A percentile compares a stretch with the other conserved stretches of the same genome.
Evolutionary conservation across 2,888 invertebrate genomes (phyloP).

Genomic region (Drosophila putrida): DNA sequence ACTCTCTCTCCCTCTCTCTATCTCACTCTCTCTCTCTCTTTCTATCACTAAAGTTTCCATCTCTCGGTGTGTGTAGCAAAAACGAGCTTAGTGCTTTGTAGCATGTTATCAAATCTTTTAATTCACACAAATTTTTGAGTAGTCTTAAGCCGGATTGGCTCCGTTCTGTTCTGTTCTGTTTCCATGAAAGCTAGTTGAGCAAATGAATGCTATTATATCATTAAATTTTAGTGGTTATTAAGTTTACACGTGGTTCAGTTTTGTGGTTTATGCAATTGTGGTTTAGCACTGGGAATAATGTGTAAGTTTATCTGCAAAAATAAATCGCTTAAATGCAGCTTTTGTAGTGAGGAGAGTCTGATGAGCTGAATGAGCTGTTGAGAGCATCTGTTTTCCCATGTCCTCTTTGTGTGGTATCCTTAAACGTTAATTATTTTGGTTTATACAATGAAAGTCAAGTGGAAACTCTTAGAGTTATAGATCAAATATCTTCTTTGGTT

Average conservation of each 20-base stretch:
- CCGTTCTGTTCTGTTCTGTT: neutral
- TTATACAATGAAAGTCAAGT: too few species aligned
- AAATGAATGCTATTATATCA: slow-evolving; percentile 46
- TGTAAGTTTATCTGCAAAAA: neutral
- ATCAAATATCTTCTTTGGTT: too few species aligned
- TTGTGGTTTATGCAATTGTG: slow-evolving; percentile 41
- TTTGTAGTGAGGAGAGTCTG: neutral
- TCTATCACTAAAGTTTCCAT: neutral
- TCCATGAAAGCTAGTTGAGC: slow-evolving; percentile 17
- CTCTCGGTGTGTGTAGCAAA: slow-evolving; percentile 1
- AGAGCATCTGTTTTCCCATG: neutral
- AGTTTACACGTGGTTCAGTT: slow-evolving; percentile 52
- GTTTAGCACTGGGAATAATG: neutral
- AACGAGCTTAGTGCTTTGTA: slow-evolving; percentile 53
- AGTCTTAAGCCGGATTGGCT: slow-evolving; percentile 65
- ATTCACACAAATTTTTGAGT: slow-evolving; percentile 65
- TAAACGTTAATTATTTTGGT: too few species aligned
- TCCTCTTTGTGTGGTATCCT: too few species aligned
- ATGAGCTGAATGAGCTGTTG: neutral
- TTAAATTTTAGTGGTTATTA: slow-evolving; percentile 53
- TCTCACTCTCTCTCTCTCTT: neutral
- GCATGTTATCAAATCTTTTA: slow-evolving; percentile 66
- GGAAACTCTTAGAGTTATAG: too few species aligned
- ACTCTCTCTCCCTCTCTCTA: neutral
- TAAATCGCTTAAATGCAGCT: neutral